Base-by-base conservation (phyloP, 2,888 invertebrate species). In the Trachelus tabidus region DNA sequence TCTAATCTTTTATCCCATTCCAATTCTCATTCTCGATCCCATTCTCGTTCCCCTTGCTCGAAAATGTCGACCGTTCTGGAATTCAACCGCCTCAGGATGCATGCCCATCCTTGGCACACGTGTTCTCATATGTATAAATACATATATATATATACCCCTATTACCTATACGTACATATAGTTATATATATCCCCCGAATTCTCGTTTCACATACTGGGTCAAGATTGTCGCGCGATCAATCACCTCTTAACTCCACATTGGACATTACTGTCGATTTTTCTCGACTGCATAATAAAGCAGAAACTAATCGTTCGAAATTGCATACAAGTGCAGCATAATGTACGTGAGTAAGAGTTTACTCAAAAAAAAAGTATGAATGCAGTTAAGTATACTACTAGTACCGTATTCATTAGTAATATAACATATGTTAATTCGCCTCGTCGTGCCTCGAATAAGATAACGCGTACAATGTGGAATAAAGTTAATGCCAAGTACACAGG, bases 131-230 rank as follows among this genome's bases (percentile, higher is more conserved):
- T 9, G 56, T 56, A 56, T 56, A 56, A 4, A 56, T 56, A 56
- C 9, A 56, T 56, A 56, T 23, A 56, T 40, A 56, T 6, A 56
- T 35, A 35, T 35, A 35, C 35, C 35, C 23, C 23, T 15, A 40
- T 23, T 23, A 56, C 56, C 56, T 56, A 56, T 23, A 56, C 23
- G 23, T 23, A 56, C 23, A 56, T 56, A 56, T 23, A 56, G 15
- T 23, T 56, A 56, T 23, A 56, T 23, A 56, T 15, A 40, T 35
- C 35, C 40, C 11, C 73, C 81, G 82, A 85, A 87, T 87, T 87
- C 88, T 84, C 79, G 87, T 87, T 84, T 82, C 85, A 82, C 85
- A 88, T 89, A 87, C 86, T 86, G 87, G 89, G 89, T 89, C 88
- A 89, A 86, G n/a, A 74, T 74, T 71, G 71, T 71, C 71, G 71